These are phyloP conservation scores for Dolomedes plantarius DNA, from an alignment of 2,888 invertebrate species.

Conservation along the genomic window DNA sequence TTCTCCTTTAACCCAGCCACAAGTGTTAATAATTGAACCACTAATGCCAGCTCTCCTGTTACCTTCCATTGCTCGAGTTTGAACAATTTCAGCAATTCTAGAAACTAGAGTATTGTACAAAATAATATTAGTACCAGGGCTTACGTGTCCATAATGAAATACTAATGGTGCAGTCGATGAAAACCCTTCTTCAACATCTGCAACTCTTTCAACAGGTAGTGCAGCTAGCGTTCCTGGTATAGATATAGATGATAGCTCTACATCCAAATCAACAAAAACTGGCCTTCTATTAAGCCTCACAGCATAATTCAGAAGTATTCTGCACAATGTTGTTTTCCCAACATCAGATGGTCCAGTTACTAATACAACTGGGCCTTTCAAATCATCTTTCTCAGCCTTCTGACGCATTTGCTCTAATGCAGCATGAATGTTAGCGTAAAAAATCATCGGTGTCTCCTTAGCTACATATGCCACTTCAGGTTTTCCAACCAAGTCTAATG, in stretches of 20 bases:
- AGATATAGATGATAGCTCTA: conserved; percentile 90
- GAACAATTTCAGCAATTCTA: conserved; percentile 89
- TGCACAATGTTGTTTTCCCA: conserved; percentile 94
- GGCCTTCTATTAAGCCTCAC: conserved; percentile 85
- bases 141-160: conserved; percentile 93
- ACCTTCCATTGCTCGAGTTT: conserved; percentile 88
- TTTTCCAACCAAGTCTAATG: conserved; percentile 86
- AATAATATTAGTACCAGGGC: conserved; percentile 85
- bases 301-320: conserved; percentile 94
- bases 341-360: conserved; percentile 96
- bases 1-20: conserved; percentile 93
- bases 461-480: conserved; percentile 96
- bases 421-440: conserved; percentile 96
- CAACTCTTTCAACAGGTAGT: conserved; percentile 91
- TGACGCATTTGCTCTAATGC: conserved; percentile 92
- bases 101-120: conserved; percentile 90
- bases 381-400: conserved; percentile 84
- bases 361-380: conserved; percentile 88
- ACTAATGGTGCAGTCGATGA: conserved; percentile 94
- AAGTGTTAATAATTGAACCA: conserved; percentile 97
- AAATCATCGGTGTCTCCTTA: conserved; percentile 96
- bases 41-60: conserved; percentile 84
- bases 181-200: conserved; percentile 96
- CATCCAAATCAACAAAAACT: conserved; percentile 95
- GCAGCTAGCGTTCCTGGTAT: conserved; percentile 95